phyloP scores from a whole-genome alignment of 2,797 vertebrate genomes.

The Alcedo quadribrachys region DNA sequence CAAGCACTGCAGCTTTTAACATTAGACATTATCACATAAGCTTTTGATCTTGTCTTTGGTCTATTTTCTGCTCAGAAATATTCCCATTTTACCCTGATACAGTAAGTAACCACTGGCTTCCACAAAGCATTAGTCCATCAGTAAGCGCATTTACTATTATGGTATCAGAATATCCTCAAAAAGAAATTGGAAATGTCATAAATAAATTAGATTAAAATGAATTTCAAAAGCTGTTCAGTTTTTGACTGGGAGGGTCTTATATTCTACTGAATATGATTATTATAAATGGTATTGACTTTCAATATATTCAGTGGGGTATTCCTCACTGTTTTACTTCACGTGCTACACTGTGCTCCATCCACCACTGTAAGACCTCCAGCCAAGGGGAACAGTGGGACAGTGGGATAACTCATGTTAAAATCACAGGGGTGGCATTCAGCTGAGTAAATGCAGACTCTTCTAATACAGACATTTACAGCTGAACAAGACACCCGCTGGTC shows the following conservation, averaged over 20 bases:
- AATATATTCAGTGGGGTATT: not conserved
- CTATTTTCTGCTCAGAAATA: not conserved
- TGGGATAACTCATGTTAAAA: not conserved
- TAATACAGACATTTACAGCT: slow-evolving; percentile 13
- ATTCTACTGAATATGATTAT: not conserved
- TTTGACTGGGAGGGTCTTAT: not conserved
- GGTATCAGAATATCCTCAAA: not conserved
- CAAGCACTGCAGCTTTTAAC: not conserved
- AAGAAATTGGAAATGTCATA: not conserved
- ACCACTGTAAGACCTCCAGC: not conserved
- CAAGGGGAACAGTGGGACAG: not conserved
- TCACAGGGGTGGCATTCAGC: not conserved
- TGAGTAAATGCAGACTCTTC: slow-evolving; percentile 7
- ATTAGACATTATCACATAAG: not conserved
- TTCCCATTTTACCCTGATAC: not conserved
- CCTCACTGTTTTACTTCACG: not conserved
- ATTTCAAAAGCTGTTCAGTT: not conserved
- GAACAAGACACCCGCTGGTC: slow-evolving; percentile 10
- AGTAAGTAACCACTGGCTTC: not conserved
- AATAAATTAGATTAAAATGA: not conserved
- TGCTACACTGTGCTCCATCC: not conserved
- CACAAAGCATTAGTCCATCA: not conserved
- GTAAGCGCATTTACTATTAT: not conserved
- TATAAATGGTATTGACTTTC: not conserved
- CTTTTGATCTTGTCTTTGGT: slow-evolving; percentile 24